These are phyloP conservation scores for Peucedramus taeniatus DNA, from an alignment of 2,113 vertebrate species.

Conservation along the genomic window DNA sequence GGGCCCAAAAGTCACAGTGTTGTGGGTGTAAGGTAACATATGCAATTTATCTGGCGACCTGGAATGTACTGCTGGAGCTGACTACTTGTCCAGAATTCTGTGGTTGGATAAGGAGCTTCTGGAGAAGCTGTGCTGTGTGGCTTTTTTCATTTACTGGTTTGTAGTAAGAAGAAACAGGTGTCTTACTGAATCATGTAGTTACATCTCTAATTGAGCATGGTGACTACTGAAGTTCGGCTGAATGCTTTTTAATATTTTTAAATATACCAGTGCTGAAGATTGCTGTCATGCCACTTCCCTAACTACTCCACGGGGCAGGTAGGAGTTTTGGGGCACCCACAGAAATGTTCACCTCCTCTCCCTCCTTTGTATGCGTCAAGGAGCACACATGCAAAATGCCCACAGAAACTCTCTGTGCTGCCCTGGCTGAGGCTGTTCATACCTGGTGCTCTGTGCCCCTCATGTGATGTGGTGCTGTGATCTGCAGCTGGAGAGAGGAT, in stretches of 20 bases:
- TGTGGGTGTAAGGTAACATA: neutral
- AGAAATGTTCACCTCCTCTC: neutral
- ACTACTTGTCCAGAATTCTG: neutral
- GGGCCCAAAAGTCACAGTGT: neutral
- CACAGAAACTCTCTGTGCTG: neutral
- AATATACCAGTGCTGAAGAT: neutral
- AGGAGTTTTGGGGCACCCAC: neutral
- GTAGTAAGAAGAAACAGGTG: conserved; percentile 18
- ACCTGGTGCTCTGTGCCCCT: fast-evolving
- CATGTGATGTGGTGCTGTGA: fast-evolving
- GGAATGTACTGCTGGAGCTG: neutral
- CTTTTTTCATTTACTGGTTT: neutral
- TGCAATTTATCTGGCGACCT: neutral
- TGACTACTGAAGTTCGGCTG: neutral
- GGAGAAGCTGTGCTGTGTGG: neutral
- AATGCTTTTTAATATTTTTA: neutral
- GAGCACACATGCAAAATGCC: neutral
- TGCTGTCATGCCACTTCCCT: neutral
- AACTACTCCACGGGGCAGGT: neutral
- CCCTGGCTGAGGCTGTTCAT: fast-evolving
- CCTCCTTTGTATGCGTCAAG: neutral
- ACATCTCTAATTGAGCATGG: neutral
- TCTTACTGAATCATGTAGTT: neutral
- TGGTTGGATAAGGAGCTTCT: neutral
- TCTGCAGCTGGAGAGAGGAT: neutral